Percentiles rank a stretch among this genome's conserved stretches.
These are phyloP conservation scores for Pseudococcus viburni DNA, from an alignment of 2,888 invertebrate genomes.

Conservation along the genomic window DNA sequence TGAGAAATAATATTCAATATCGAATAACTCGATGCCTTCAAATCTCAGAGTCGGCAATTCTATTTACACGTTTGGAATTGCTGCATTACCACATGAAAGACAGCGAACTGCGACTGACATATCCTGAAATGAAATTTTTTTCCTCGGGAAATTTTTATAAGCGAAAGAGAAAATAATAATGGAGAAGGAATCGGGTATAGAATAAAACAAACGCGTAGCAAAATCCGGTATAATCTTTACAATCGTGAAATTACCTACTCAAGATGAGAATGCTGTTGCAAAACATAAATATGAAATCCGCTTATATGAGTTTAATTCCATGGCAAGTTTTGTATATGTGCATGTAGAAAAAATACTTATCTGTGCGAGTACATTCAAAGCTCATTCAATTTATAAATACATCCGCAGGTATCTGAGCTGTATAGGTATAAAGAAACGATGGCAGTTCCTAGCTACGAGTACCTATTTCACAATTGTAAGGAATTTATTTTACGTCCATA, in stretches of 20 bases:
- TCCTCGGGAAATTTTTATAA: not conserved
- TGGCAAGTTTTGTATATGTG: not conserved
- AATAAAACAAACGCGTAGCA: not conserved
- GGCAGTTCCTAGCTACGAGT: not conserved
- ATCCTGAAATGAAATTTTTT: not conserved
- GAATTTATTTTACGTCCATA: not conserved
- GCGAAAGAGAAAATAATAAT: no score
- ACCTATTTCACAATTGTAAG: not conserved
- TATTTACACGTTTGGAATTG: no score
- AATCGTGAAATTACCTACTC: not conserved
- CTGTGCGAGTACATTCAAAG: not conserved
- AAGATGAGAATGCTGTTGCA: not conserved
- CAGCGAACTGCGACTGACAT: no score
- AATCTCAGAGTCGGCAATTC: no score
- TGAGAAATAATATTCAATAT: no score
- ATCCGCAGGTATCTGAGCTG: not conserved
- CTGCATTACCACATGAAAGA: no score
- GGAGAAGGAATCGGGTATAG: no score
- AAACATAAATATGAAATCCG: not conserved
- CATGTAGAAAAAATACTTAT: not conserved
- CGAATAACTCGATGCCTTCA: no score
- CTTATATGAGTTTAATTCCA: not conserved
- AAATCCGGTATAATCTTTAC: no score
- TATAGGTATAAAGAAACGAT: not conserved
- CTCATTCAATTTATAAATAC: not conserved